Base-by-base conservation (phyloP, 2,888 invertebrate genomes). In the Fragum sueziense region DNA sequence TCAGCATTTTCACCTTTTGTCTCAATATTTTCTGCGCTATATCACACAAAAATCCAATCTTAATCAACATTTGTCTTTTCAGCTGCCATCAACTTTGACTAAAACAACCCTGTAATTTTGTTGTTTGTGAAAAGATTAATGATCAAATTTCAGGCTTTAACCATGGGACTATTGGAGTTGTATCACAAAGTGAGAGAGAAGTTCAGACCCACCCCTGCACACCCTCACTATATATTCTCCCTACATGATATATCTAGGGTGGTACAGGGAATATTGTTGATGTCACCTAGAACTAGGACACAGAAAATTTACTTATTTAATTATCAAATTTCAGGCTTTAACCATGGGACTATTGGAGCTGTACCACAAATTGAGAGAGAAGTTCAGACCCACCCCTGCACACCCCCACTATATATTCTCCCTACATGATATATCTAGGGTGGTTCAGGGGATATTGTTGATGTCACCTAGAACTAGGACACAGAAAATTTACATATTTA, bases 341-440 rank as follows among this genome's bases (percentile, higher is more conserved):
- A 86, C 90, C 0, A 77, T 88, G 20, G 91, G 90, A 14, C 70
- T 90, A 51, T 41, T 92, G 41, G 91, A 92, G 61, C 67, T 92
- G 69, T 92, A 92, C 78, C 70, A 83, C 1, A 59, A 77, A 11
- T 88, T 93, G 34, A 87, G 84, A 74, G 90, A 89, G 70, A 87
- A 87, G 67, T 88, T 93, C 57, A 83, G 85, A 7, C 91, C 92
- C n/a, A 90, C 91, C 3, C 92, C 92, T 1, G 82, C 86, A 2
- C 89, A 89, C 57, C 87, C 91, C 17, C 92, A 92, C 80, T 92
- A 92, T 74, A 79, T 91, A 67, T 93, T 92, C 86, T 87, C 90
- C 25, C 86, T 92, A 17, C 92, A 92, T 62, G 91, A 92, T 70
- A 78, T 93, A 20, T 80, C 89, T 3, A 85, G 85, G n/a, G 89